phyloP scores from a whole-genome alignment of 1,140 invertebrate genomes.

The Drosophila athabasca region DNA sequence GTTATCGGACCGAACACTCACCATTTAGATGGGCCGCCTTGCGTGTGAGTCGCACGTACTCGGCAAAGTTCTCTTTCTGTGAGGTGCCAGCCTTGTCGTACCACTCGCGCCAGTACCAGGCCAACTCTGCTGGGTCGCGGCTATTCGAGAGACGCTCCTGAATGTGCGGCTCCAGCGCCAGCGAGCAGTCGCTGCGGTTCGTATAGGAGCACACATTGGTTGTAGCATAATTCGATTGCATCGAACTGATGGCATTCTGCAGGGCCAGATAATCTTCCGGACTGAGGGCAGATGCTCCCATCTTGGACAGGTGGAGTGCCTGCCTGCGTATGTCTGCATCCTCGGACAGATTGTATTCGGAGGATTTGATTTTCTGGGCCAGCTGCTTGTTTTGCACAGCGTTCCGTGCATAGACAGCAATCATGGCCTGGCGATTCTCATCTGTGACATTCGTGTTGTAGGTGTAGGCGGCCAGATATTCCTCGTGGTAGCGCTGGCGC shows the following conservation, averaged over 20 bases:
- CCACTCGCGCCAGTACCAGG: conserved; percentile 91
- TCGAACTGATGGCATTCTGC: conserved; percentile 87
- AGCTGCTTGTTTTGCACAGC: conserved; percentile 59
- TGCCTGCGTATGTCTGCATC: conserved; percentile 68
- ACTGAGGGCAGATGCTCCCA: conserved; percentile 60
- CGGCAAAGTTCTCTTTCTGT: conserved; percentile 87
- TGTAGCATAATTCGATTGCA: conserved; percentile 91
- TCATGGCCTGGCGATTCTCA: conserved; percentile 64
- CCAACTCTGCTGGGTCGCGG: conserved; percentile 89
- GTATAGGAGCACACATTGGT: conserved; percentile 90
- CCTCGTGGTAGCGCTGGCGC: conserved; percentile 57
- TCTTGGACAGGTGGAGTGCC: conserved; percentile 54
- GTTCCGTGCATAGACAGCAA: conserved; percentile 60
- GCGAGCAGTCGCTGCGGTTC: conserved; percentile 88
- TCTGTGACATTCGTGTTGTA: conserved; percentile 81
- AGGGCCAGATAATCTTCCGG: conserved; percentile 83
- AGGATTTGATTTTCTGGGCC: conserved; percentile 45
- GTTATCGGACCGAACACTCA: conserved; percentile 84
- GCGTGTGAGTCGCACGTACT: conserved; percentile 90
- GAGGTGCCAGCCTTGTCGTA: conserved; percentile 89
- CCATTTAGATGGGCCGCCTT: conserved; percentile 91
- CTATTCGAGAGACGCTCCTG: conserved; percentile 87
- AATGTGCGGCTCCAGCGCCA: conserved; percentile 92
- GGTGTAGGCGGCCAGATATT: conserved; percentile 48
- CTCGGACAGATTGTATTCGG: conserved; percentile 41